phyloP scores from a whole-genome alignment of 1,140 invertebrate genomes.

The Papilio polyxenes region DNA sequence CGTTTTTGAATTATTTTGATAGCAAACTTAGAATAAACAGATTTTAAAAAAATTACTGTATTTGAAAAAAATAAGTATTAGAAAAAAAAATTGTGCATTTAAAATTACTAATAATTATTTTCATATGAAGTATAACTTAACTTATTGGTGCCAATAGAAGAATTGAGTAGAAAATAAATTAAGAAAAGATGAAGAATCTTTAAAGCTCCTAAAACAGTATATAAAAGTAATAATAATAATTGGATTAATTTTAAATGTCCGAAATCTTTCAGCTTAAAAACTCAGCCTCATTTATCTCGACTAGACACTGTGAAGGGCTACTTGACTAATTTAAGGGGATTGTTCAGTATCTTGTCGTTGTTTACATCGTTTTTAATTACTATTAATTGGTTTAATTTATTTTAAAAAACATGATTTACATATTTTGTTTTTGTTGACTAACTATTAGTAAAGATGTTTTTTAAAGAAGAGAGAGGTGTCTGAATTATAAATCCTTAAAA shows the following conservation, averaged over 20 bases:
- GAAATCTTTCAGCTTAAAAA: conserved; percentile 15
- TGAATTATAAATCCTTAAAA: no score
- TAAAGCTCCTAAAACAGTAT: neutral
- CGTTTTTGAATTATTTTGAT: no score
- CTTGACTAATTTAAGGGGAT: conserved; percentile 38
- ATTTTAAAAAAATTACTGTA: no score
- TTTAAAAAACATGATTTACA: neutral
- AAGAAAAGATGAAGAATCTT: neutral
- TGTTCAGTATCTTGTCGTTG: conserved; percentile 28
- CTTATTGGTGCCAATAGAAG: no score
- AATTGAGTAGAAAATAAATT: no score
- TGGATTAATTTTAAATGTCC: conserved; percentile 32
- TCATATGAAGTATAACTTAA: no score
- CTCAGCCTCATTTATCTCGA: conserved; percentile 32
- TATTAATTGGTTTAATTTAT: neutral
- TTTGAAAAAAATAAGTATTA: no score
- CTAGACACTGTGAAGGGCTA: conserved; percentile 31
- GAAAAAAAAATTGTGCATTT: no score
- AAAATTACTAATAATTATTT: no score
- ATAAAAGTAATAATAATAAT: conserved; percentile 29
- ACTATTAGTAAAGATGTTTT: neutral
- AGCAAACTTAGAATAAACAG: no score
- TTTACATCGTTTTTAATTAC: conserved; percentile 5
- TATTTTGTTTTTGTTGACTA: neutral
- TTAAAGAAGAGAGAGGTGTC: neutral